phyloP scores from a whole-genome alignment of 2,113 vertebrate species.

The Planiliza haematocheilus region DNA sequence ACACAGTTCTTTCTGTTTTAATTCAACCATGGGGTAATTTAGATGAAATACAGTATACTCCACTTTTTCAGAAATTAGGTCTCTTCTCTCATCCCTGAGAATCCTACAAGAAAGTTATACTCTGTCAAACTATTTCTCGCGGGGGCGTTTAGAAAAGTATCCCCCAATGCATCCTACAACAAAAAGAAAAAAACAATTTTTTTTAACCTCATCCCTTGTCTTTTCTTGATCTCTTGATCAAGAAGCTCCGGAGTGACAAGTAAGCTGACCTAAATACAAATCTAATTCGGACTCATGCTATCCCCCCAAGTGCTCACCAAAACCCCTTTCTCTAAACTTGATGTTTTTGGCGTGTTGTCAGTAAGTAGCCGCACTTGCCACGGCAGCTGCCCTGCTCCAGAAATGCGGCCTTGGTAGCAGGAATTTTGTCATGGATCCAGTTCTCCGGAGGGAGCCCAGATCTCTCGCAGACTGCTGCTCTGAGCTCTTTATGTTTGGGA shows the following conservation, averaged over 20 bases:
- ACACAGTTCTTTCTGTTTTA: conserved; percentile 30
- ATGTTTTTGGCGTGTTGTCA: conserved; percentile 61
- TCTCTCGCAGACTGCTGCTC: conserved; percentile 66
- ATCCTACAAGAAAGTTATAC: not conserved
- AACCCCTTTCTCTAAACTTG: conserved; percentile 58
- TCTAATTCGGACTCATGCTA: conserved; percentile 30
- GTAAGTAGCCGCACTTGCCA: conserved; percentile 62
- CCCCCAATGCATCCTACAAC: conserved; percentile 7
- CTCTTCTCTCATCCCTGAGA: not conserved
- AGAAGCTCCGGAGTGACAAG: conserved; percentile 54
- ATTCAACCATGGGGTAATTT: conserved; percentile 21
- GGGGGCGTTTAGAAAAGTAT: not conserved
- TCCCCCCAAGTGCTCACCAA: conserved; percentile 40
- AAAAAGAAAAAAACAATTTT: conserved; percentile 2
- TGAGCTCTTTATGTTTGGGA: conserved; percentile 74
- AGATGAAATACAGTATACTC: not conserved
- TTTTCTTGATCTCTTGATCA: conserved; percentile 29
- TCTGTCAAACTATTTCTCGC: conserved; percentile 11
- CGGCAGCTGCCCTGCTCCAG: conserved; percentile 74
- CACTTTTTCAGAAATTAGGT: not conserved
- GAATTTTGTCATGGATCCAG: conserved; percentile 78
- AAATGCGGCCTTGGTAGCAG: conserved; percentile 63
- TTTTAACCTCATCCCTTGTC: not conserved
- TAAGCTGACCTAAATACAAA: conserved; percentile 68
- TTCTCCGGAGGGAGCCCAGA: conserved; percentile 71